These are phyloP conservation scores for Potorous gilbertii DNA, from an alignment of 2,797 vertebrate species.

Conservation along the genomic window DNA sequence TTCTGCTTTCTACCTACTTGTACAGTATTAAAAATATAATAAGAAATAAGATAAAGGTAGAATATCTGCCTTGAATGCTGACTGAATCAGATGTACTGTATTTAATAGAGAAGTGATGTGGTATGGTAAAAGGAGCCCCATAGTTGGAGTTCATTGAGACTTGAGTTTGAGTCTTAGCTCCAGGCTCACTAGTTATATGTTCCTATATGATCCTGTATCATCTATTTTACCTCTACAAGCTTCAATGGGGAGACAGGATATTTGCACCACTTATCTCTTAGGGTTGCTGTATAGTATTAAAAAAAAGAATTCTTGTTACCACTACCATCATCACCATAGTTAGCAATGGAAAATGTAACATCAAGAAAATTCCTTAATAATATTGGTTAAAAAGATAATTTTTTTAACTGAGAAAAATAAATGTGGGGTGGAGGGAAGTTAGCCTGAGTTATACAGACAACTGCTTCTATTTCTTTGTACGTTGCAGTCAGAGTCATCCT, in stretches of 20 bases:
- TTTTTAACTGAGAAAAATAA: background rate
- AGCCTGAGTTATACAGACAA: background rate
- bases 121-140: background rate
- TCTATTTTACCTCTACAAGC: background rate
- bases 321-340: background rate
- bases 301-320: background rate
- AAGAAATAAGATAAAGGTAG: background rate
- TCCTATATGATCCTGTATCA: background rate
- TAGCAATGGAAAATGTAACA: background rate
- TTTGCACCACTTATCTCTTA: background rate
- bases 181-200: background rate
- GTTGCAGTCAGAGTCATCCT: background rate
- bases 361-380: background rate
- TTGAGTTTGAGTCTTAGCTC: background rate
- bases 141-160: background rate
- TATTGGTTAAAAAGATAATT: background rate
- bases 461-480: background rate
- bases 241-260: background rate
- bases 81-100: background rate
- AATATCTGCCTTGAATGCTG: background rate
- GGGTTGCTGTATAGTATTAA: background rate
- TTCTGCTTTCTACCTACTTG: background rate
- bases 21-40: background rate
- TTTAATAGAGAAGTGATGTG: background rate
- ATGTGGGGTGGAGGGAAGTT: background rate